These are phyloP conservation scores for Alcis repandata DNA, from an alignment of 2,888 invertebrate genomes.

Conservation along the genomic window DNA sequence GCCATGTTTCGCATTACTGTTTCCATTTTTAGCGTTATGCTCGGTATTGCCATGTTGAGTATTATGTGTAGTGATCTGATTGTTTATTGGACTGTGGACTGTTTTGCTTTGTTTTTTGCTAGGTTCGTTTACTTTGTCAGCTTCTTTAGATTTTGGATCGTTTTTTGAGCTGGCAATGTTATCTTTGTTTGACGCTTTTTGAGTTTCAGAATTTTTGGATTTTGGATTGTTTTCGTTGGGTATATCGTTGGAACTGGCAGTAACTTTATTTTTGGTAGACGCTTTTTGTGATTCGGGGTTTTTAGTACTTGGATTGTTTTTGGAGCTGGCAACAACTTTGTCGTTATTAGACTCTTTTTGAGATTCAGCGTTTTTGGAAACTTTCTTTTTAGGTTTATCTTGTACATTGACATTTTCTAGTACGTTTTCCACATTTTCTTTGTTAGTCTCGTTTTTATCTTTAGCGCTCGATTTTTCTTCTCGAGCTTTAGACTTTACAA, in stretches of 20 bases:
- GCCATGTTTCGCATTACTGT: no score
- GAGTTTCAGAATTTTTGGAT: constrained; percentile 34
- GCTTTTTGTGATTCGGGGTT: constrained; percentile 32
- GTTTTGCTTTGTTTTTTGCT: no score
- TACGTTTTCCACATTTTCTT: background rate
- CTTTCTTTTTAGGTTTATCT: constrained; percentile 25
- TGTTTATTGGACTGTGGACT: constrained; percentile 6
- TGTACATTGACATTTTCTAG: constrained; percentile 28
- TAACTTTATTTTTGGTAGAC: no score
- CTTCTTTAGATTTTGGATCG: constrained; percentile 2
- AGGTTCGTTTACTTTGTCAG: background rate
- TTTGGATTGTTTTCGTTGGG: constrained; percentile 4
- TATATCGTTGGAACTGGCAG: constrained; percentile 15
- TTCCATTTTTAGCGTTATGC: no score
- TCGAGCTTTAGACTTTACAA: background rate
- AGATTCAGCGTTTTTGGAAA: constrained; percentile 23
- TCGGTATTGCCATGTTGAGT: no score
- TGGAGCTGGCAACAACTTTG: constrained; percentile 2
- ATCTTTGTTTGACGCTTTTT: no score
- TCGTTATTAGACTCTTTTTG: constrained; percentile 12
- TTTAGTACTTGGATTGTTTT: constrained; percentile 12
- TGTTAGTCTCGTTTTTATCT: constrained; percentile 21
- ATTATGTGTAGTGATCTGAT: constrained; percentile 3
- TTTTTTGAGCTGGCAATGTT: constrained; percentile 8
- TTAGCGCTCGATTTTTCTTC: constrained; percentile 36